Conservation (phyloP, 2,113 vertebrate genomes). For the Rhea americana region DNA sequence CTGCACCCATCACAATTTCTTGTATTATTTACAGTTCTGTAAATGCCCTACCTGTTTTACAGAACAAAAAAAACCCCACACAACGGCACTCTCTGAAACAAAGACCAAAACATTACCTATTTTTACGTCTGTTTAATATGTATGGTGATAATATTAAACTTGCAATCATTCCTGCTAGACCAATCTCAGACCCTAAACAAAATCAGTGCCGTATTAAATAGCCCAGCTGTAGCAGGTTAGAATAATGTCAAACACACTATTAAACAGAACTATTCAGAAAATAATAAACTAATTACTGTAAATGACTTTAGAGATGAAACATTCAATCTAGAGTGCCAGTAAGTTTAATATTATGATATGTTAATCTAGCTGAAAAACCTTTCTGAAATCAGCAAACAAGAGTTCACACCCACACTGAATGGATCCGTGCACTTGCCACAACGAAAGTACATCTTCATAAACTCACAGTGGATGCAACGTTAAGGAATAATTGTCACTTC, state of each 20-base stretch:
- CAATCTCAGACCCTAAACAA: neutral
- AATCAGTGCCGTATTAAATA: neutral
- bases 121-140: constrained; percentile 13
- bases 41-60: neutral
- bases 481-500: constrained; percentile 35
- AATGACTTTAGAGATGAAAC: neutral
- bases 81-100: neutral
- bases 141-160: constrained; percentile 9
- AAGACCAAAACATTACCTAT: neutral
- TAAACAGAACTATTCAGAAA: constrained; percentile 11
- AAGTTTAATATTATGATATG: neutral
- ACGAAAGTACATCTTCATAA: neutral
- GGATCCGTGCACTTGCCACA: neutral
- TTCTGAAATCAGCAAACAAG: neutral
- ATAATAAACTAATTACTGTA: constrained; percentile 7
- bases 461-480: constrained; percentile 14
- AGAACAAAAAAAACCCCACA: neutral
- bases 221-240: neutral
- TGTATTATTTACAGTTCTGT: neutral
- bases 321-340: neutral
- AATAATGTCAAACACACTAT: neutral
- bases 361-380: neutral
- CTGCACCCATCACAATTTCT: neutral
- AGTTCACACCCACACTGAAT: neutral
- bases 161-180: neutral